A percentile compares a stretch with the other conserved stretches of the same genome.
These are phyloP conservation scores for Aphodius sticticus DNA, from an alignment of 2,888 invertebrate genomes.

Conservation along the genomic window DNA sequence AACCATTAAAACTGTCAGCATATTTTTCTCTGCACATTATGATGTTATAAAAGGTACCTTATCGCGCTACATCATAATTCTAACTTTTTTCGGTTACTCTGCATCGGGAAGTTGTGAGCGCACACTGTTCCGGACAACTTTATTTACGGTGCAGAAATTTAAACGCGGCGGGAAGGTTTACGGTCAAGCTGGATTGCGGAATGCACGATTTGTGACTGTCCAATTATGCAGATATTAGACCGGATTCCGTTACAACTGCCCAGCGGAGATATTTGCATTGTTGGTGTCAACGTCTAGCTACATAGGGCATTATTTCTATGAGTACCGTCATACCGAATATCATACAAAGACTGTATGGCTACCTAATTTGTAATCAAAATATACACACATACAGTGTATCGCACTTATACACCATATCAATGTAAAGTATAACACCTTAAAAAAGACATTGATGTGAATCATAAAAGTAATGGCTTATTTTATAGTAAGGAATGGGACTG, in stretches of 20 bases:
- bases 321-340: background rate
- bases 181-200: slow-evolving; percentile 24
- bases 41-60: background rate
- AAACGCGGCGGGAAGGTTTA: slow-evolving; percentile 19
- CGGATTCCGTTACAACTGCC: slow-evolving; percentile 12
- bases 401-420: too few relatives aligned
- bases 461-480: too few relatives aligned
- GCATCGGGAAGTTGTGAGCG: slow-evolving; percentile 6
- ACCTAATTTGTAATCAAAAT: too few relatives aligned
- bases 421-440: too few relatives aligned
- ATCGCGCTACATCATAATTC: background rate
- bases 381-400: too few relatives aligned
- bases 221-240: slow-evolving; percentile 24
- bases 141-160: slow-evolving; percentile 18
- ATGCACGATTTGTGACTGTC: slow-evolving; percentile 24
- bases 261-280: background rate
- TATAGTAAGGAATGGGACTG: too few relatives aligned
- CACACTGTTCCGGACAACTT: slow-evolving; percentile 15
- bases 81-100: slow-evolving; percentile 10
- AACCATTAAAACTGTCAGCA: background rate
- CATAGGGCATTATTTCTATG: background rate
- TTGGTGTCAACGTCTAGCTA: background rate
- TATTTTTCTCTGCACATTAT: background rate
- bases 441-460: too few relatives aligned
- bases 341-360: background rate